These are phyloP conservation scores for Anguilla megastoma DNA, from an alignment of 2,797 vertebrate species.

Conservation along the genomic window DNA sequence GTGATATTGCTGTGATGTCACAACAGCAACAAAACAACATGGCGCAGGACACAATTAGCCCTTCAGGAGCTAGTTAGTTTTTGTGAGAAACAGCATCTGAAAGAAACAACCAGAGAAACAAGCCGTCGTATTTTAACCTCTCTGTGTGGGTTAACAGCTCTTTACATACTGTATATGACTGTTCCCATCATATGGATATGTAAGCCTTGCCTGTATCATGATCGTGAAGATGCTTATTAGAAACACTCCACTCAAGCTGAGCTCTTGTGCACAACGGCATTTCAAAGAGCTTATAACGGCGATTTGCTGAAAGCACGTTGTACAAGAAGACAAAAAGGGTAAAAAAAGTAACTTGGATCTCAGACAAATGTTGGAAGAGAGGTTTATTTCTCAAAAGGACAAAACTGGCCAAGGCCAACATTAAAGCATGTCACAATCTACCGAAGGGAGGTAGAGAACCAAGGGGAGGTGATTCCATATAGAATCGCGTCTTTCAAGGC, in stretches of 20 bases:
- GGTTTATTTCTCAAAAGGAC: slow-evolving; percentile 75
- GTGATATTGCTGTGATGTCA: no score
- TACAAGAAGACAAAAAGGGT: slow-evolving; percentile 64
- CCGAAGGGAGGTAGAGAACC: slow-evolving; percentile 68
- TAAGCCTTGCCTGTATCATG: not conserved
- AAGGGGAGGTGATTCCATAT: slow-evolving; percentile 65
- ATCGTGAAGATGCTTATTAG: slow-evolving; percentile 46
- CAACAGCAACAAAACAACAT: no score
- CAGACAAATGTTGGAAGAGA: slow-evolving; percentile 68
- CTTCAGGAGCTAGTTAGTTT: no score
- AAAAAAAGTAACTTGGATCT: slow-evolving; percentile 68
- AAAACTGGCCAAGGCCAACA: slow-evolving; percentile 71
- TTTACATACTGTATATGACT: not conserved
- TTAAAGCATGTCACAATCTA: slow-evolving; percentile 74
- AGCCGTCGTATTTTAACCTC: not conserved
- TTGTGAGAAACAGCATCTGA: not conserved
- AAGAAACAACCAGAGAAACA: not conserved
- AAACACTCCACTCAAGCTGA: slow-evolving; percentile 61
- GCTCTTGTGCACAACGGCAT: slow-evolving; percentile 50
- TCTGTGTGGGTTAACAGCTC: not conserved
- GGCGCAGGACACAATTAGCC: no score
- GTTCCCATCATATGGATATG: not conserved
- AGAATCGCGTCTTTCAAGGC: slow-evolving; percentile 75
- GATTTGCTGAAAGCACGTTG: slow-evolving; percentile 65
- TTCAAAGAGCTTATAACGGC: slow-evolving; percentile 52